These are phyloP conservation scores for Meteorus colon DNA, from an alignment of 2,888 invertebrate genomes.

Conservation along the genomic window DNA sequence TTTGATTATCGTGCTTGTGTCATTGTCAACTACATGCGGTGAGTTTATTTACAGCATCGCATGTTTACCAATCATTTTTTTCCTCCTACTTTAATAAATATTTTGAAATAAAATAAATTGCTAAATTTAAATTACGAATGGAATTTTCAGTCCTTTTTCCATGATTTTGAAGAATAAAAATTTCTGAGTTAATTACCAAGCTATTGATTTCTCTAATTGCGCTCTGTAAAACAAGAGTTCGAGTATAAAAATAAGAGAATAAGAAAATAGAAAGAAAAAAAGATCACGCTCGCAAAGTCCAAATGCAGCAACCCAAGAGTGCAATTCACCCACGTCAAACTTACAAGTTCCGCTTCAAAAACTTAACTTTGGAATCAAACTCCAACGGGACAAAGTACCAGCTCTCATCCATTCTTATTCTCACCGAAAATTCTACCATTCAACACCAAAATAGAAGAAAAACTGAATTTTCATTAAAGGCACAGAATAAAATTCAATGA, in stretches of 20 bases:
- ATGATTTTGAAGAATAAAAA: not conserved
- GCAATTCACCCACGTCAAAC: slow-evolving; percentile 6
- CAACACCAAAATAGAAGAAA: not conserved
- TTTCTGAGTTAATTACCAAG: not conserved
- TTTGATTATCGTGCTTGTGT: not conserved
- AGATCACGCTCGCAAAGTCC: not conserved
- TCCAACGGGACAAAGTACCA: slow-evolving; percentile 28
- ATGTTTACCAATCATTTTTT: not conserved
- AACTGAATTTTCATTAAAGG: not conserved
- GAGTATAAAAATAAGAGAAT: not conserved
- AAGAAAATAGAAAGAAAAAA: not conserved
- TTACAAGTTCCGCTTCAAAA: slow-evolving; percentile 29
- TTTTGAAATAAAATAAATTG: too few species aligned
- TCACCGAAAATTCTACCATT: not conserved
- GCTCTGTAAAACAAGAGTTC: too few species aligned
- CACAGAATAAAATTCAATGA: not conserved
- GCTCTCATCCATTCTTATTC: not conserved
- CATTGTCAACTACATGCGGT: slow-evolving; percentile 23
- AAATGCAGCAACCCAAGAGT: not conserved
- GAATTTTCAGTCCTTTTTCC: too few species aligned
- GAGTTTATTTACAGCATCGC: slow-evolving; percentile 6
- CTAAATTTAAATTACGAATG: too few species aligned
- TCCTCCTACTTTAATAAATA: too few species aligned
- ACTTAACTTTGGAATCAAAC: slow-evolving; percentile 34
- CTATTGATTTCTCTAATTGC: not conserved